Evolutionary conservation across 2,888 invertebrate species (phyloP).

Genomic region (Elegia similella): DNA sequence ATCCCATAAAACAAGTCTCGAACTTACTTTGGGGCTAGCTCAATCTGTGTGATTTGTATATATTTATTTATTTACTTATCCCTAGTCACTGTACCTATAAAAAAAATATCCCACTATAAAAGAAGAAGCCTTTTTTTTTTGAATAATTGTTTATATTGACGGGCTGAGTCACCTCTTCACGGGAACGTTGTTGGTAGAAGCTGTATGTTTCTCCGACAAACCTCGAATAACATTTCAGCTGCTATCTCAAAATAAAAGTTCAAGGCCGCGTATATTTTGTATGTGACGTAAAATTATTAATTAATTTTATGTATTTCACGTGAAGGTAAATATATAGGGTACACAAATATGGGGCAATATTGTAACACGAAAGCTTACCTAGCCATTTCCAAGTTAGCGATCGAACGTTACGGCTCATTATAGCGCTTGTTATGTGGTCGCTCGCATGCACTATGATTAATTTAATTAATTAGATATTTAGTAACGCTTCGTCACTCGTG

Average conservation of each 20-base stretch:
- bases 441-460: slow-evolving; percentile 40
- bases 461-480: neutral
- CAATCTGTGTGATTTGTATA: too few relatives aligned
- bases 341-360: slow-evolving; percentile 46
- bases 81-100: too few relatives aligned
- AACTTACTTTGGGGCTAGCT: too few relatives aligned
- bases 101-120: too few relatives aligned
- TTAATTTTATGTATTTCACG: slow-evolving; percentile 29
- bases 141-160: too few relatives aligned
- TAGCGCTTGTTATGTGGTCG: slow-evolving; percentile 61
- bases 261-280: neutral
- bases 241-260: neutral
- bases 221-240: neutral
- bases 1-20: too few relatives aligned
- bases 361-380: slow-evolving; percentile 66
- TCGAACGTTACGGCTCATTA: slow-evolving; percentile 73
- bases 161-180: too few relatives aligned
- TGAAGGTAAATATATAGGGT: slow-evolving; percentile 37
- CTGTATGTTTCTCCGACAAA: too few relatives aligned
- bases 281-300: neutral
- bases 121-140: too few relatives aligned
- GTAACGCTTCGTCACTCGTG: too few relatives aligned
- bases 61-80: too few relatives aligned
- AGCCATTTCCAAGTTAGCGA: slow-evolving; percentile 60
- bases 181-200: too few relatives aligned